Base-by-base conservation (phyloP, 1,140 invertebrate genomes). In the Drosophila chauvacae region DNA sequence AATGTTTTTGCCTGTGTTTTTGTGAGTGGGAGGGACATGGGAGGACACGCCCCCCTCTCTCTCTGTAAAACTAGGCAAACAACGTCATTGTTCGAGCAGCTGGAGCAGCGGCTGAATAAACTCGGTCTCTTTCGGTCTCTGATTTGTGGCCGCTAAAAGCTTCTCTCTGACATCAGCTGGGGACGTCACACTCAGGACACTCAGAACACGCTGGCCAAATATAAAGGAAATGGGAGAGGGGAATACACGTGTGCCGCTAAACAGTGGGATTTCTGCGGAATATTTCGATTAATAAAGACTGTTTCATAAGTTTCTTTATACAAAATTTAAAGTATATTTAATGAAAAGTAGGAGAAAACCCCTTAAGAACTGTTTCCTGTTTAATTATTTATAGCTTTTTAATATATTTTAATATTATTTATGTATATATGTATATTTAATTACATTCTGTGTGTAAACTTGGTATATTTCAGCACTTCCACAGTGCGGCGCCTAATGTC, bases 61-160 rank as follows among this genome's bases (percentile, higher is more conserved):
- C 35, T 10, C n/a, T 33, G 33, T 39, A 57, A 66, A 66, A 80
- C 62, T 75, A 55, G 61, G 53, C 66, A 72, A 72, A 60, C 59
- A 62, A n/a, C 71, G 57, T 47, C 76, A 63, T 78, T 69, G 74
- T 77, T 74, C 56, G 68, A 41, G 14, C 56, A 61, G 68, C 47
- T 72, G 68, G 47, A 70, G 39, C 41, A 70, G 39, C 41, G 42
- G 50, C 65, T 28, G 39, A 56, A 59, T 13, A 72, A 69, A 79
- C 76, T 72, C 56, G 23, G 14, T 48, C 23, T 5, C 50, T 81
- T 79, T 86, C 63, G 68, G 61, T 62, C 83, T 83, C 83, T 83
- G 80, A 86, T 86, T 86, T 83, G 57, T 83, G 80, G 70, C 75
- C 83, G 82, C 82, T 86, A 79, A 86, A 87, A 87, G 78, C 82